Evolutionary conservation across 2,888 invertebrate genomes (phyloP).

Genomic region (Ashinkailepas kermadecensis): DNA sequence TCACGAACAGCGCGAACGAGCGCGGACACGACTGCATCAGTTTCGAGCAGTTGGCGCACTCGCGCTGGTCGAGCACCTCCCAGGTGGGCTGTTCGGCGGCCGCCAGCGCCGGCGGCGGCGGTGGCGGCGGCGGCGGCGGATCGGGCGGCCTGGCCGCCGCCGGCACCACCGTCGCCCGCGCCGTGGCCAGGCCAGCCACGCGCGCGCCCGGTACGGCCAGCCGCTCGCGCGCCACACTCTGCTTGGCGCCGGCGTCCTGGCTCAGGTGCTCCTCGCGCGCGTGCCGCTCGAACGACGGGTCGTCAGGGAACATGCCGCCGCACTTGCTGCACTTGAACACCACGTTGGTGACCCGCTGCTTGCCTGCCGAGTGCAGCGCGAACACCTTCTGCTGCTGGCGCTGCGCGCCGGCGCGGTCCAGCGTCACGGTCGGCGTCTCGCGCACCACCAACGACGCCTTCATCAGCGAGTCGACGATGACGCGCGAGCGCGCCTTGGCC

Average conservation of each 20-base stretch:
- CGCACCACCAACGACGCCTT: background rate
- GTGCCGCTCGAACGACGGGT: constrained; percentile 16
- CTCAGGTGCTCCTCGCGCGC: background rate
- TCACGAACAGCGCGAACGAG: constrained; percentile 5
- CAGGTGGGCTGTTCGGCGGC: background rate
- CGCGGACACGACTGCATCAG: constrained; percentile 16
- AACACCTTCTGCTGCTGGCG: background rate
- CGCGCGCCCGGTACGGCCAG: too few species aligned
- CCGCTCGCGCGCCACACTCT: too few species aligned
- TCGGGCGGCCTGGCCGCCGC: background rate
- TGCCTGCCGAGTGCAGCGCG: background rate
- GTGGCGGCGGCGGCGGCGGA: background rate
- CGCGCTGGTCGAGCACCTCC: background rate
- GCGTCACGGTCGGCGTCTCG: background rate
- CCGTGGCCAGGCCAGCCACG: too few species aligned
- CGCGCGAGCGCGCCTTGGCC: constrained; percentile 3
- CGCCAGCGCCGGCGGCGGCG: background rate
- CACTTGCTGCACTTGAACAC: constrained; percentile 20
- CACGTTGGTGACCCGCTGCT: background rate
- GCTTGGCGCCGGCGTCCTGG: background rate
- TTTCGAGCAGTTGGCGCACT: background rate
- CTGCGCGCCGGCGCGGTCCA: background rate
- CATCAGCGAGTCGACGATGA: constrained; percentile 9
- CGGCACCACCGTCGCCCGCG: background rate
- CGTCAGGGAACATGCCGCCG: constrained; percentile 9